Percentiles rank a stretch among this genome's conserved stretches.
These are phyloP conservation scores for Siphamia tubifer DNA, from an alignment of 2,113 vertebrate species.

Conservation along the genomic window DNA sequence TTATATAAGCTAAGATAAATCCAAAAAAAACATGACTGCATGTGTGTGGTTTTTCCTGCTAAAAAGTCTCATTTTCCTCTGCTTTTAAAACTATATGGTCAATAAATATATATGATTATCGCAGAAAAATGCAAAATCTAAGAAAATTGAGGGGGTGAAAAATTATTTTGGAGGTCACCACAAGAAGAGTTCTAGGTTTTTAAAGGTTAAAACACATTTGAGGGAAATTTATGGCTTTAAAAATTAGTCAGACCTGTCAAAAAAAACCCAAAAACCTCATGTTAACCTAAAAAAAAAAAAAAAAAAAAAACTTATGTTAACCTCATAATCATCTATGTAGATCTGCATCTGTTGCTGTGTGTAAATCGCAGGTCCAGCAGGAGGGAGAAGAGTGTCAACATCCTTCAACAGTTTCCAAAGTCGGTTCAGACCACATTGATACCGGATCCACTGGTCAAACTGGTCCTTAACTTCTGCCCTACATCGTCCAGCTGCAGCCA, in stretches of 20 bases:
- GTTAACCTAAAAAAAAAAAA: too few species aligned
- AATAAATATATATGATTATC: too few species aligned
- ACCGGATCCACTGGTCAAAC: conserved; percentile 79
- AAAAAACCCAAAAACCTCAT: not conserved
- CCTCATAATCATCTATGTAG: conserved; percentile 80
- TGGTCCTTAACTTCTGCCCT: conserved; percentile 57
- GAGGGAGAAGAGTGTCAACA: conserved; percentile 70
- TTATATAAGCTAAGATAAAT: too few species aligned
- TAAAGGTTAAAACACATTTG: too few species aligned
- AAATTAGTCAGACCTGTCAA: not conserved
- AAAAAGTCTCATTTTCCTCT: too few species aligned
- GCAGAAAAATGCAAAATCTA: too few species aligned
- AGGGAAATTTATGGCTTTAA: not conserved
- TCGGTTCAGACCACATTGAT: conserved; percentile 61
- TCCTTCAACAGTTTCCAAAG: conserved; percentile 74
- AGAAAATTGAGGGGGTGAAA: too few species aligned
- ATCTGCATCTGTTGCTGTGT: conserved; percentile 69
- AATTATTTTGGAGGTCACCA: too few species aligned
- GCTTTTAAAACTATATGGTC: too few species aligned
- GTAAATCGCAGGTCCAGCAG: conserved; percentile 68
- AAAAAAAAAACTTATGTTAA: conserved; percentile 58
- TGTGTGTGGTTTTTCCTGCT: too few species aligned
- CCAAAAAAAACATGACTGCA: too few species aligned
- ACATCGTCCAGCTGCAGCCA: conserved; percentile 61
- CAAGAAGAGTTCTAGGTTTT: too few species aligned